These are phyloP conservation scores for Elachura formosa DNA, from an alignment of 2,113 vertebrate species.

Conservation along the genomic window DNA sequence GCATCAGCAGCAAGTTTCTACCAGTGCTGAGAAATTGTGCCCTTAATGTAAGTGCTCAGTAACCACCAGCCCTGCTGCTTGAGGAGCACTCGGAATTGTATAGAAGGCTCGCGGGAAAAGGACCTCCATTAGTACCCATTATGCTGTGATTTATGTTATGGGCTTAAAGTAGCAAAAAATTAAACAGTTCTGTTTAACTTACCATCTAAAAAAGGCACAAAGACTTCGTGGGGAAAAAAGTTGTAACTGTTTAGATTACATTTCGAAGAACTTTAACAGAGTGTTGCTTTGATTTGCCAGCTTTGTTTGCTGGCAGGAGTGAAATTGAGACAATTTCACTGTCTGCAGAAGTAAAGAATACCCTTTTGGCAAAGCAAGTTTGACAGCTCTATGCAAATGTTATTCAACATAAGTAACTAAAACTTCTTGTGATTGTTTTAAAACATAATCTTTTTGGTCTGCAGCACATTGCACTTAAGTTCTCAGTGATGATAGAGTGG, in stretches of 20 bases:
- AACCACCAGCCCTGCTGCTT: conserved; percentile 4
- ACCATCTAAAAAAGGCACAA: conserved; percentile 71
- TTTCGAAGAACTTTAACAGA: conserved; percentile 24
- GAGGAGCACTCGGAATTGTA: conserved; percentile 8
- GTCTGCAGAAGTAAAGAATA: conserved; percentile 42
- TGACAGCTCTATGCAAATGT: conserved; percentile 35
- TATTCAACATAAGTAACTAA: conserved; percentile 35
- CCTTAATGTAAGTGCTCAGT: conserved; percentile 57
- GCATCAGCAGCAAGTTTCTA: conserved; percentile 21
- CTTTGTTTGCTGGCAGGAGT: conserved; percentile 26
- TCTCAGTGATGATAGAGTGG: conserved; percentile 37
- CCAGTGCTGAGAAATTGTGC: conserved; percentile 25
- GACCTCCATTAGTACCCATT: conserved; percentile 16
- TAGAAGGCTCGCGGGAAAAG: conserved; percentile 24
- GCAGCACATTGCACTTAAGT: conserved; percentile 59
- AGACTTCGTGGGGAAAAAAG: conserved; percentile 1
- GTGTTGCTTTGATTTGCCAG: not conserved
- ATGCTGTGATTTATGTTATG: conserved; percentile 9
- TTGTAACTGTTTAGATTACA: conserved; percentile 3
- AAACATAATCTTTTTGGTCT: conserved; percentile 66
- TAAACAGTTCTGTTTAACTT: conserved; percentile 3
- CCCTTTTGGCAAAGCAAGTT: not conserved
- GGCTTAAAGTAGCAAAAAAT: conserved; percentile 39
- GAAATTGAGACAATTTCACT: conserved; percentile 29
- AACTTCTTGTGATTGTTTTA: conserved; percentile 42